Percentiles rank a stretch among this genome's conserved stretches.
Evolutionary conservation across 2,888 invertebrate genomes (phyloP).

Genomic region (Endotricha flammealis): DNA sequence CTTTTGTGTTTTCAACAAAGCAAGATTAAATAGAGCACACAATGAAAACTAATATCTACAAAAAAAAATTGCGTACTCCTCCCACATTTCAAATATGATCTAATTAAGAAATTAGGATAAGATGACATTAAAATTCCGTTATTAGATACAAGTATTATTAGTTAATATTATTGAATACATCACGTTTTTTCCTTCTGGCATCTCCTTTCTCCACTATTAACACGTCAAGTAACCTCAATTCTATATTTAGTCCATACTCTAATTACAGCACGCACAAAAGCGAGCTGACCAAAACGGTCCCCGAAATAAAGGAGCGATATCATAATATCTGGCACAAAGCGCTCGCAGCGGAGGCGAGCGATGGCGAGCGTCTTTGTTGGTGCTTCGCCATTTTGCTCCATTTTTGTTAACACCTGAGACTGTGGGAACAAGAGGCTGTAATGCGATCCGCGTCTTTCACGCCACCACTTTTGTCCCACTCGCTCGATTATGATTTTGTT

Average conservation of each 20-base stretch:
- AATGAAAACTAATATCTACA: too few relatives aligned
- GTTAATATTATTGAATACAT: too few relatives aligned
- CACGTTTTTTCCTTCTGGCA: too few relatives aligned
- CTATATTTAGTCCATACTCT: neutral
- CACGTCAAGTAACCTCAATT: neutral
- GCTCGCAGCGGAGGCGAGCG: constrained; percentile 14
- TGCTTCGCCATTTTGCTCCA: constrained; percentile 39
- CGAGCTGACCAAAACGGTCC: constrained; percentile 17
- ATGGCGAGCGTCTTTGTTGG: constrained; percentile 26
- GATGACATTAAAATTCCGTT: too few relatives aligned
- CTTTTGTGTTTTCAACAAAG: too few relatives aligned
- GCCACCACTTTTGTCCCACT: constrained; percentile 3
- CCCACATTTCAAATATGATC: too few relatives aligned
- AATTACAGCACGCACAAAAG: constrained; percentile 8
- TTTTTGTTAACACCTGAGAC: constrained; percentile 67
- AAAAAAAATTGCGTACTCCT: too few relatives aligned
- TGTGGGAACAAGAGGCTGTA: constrained; percentile 47
- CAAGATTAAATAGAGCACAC: too few relatives aligned
- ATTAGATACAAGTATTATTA: too few relatives aligned
- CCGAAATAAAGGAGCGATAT: constrained; percentile 30
- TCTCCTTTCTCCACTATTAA: too few relatives aligned
- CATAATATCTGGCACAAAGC: constrained; percentile 46
- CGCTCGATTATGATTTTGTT: constrained; percentile 25
- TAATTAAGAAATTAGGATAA: too few relatives aligned
- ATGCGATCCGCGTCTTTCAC: constrained; percentile 43